Conservation (phyloP, 2,797 vertebrate species). For the Malacoctenus gilli region DNA sequence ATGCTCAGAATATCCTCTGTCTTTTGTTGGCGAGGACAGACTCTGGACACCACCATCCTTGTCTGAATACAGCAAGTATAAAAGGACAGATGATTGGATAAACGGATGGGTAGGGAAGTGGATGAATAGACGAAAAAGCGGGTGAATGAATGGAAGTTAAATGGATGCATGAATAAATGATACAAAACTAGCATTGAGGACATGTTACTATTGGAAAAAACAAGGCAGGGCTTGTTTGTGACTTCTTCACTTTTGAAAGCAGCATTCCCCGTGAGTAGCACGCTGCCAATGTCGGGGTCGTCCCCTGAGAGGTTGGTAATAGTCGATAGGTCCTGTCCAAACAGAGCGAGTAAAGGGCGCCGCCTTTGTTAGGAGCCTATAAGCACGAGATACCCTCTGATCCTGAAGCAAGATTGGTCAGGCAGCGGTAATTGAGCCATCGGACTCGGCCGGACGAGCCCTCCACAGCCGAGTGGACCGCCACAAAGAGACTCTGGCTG, state of each 20-base stretch:
- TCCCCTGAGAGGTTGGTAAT: conserved; percentile 38
- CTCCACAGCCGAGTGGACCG: conserved; percentile 63
- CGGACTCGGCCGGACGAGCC: conserved; percentile 55
- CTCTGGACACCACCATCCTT: too few relatives aligned
- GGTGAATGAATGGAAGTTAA: too few relatives aligned
- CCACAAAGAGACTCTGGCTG: conserved; percentile 69
- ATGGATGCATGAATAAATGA: too few relatives aligned
- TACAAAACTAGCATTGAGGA: too few relatives aligned
- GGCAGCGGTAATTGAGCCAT: conserved; percentile 65
- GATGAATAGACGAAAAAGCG: too few relatives aligned
- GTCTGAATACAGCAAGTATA: too few relatives aligned
- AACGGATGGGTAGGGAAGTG: too few relatives aligned
- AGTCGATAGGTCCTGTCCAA: conserved; percentile 49
- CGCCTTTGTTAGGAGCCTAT: conserved; percentile 39
- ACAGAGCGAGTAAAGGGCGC: conserved; percentile 23
- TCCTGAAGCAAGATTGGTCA: conserved; percentile 31
- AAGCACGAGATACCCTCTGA: conserved; percentile 51
- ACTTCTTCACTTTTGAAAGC: conserved; percentile 10
- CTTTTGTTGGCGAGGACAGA: too few relatives aligned
- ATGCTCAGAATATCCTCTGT: too few relatives aligned
- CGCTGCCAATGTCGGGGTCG: conserved; percentile 28
- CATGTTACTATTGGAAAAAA: too few relatives aligned
- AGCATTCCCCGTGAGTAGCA: conserved; percentile 28
- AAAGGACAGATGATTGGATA: too few relatives aligned
- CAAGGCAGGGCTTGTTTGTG: not conserved